These are phyloP conservation scores for Pseudanteris insignis DNA, from an alignment of 2,888 invertebrate species.

Conservation along the genomic window DNA sequence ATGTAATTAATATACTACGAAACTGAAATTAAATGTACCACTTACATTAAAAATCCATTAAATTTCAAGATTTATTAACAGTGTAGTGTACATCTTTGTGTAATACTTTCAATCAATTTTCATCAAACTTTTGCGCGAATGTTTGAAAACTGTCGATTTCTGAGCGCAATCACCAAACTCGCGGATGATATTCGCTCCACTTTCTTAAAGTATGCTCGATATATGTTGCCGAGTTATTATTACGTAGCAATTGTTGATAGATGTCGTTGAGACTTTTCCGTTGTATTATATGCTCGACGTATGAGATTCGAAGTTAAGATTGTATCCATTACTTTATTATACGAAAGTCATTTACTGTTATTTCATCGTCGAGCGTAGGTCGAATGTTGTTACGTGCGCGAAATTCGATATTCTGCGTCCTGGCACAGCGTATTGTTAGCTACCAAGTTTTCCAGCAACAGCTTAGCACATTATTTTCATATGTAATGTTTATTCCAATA, in stretches of 20 bases:
- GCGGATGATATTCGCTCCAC: no score
- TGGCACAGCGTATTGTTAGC: slow-evolving; percentile 29
- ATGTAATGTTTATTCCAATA: slow-evolving; percentile 39
- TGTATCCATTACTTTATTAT: slow-evolving; percentile 34
- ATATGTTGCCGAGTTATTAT: no score
- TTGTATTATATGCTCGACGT: slow-evolving; percentile 16
- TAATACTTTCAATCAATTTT: no score
- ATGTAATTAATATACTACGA: no score
- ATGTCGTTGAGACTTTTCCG: slow-evolving; percentile 24
- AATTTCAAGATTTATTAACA: no score
- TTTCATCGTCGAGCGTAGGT: slow-evolving; percentile 34
- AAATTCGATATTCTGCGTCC: slow-evolving; percentile 37
- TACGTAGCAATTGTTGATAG: slow-evolving; percentile 21
- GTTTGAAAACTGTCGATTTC: no score
- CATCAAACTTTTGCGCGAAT: no score
- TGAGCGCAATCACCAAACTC: no score
- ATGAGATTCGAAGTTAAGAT: slow-evolving; percentile 32
- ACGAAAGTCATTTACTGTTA: slow-evolving; percentile 40
- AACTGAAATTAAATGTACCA: no score
- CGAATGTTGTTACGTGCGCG: slow-evolving; percentile 41
- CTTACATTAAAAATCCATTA: no score
- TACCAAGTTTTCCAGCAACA: slow-evolving; percentile 29
- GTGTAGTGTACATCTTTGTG: no score
- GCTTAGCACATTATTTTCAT: slow-evolving; percentile 41
- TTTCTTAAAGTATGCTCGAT: no score